Percentiles rank a stretch among this genome's conserved stretches.
Conservation (phyloP, 2,888 invertebrate genomes). For the Agriopis marginaria region DNA sequence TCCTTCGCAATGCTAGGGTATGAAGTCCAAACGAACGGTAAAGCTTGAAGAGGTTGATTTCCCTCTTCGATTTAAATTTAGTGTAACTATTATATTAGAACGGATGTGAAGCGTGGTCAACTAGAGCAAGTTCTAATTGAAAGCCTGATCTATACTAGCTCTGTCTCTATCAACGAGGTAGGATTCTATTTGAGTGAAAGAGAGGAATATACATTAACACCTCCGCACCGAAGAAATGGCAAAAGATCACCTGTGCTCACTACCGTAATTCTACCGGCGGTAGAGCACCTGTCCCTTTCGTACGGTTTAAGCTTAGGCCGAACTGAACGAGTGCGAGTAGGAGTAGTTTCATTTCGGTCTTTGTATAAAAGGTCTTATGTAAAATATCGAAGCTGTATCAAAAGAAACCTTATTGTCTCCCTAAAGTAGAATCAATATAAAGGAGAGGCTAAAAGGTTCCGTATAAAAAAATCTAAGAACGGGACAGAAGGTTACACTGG, state of each 20-base stretch:
- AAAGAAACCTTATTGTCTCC: conserved; percentile 48
- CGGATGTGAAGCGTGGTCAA: conserved; percentile 78
- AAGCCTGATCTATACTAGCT: conserved; percentile 59
- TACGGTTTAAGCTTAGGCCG: conserved; percentile 82
- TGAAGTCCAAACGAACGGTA: conserved; percentile 53
- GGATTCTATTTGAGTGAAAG: conserved; percentile 58
- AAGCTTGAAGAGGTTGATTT: conserved; percentile 62
- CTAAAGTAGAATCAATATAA: conserved; percentile 16
- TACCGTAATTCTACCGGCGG: conserved; percentile 83
- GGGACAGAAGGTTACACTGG: conserved; percentile 81
- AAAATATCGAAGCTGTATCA: conserved; percentile 31
- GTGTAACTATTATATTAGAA: conserved; percentile 67
- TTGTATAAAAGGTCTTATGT: conserved; percentile 58
- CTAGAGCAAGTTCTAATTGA: conserved; percentile 75
- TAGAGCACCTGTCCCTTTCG: conserved; percentile 86
- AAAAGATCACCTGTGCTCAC: conserved; percentile 87
- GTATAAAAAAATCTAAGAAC: conserved; percentile 64
- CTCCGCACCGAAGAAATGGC: conserved; percentile 74
- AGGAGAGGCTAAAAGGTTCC: conserved; percentile 22
- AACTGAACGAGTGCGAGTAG: conserved; percentile 85
- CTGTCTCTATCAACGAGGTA: conserved; percentile 59
- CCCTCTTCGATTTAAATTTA: conserved; percentile 70
- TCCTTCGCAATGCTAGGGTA: conserved; percentile 45
- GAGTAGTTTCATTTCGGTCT: conserved; percentile 72
- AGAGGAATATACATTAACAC: conserved; percentile 77